These are phyloP conservation scores for Acanthosoma haemorrhoidale DNA, from an alignment of 2,888 invertebrate species.

Conservation along the genomic window DNA sequence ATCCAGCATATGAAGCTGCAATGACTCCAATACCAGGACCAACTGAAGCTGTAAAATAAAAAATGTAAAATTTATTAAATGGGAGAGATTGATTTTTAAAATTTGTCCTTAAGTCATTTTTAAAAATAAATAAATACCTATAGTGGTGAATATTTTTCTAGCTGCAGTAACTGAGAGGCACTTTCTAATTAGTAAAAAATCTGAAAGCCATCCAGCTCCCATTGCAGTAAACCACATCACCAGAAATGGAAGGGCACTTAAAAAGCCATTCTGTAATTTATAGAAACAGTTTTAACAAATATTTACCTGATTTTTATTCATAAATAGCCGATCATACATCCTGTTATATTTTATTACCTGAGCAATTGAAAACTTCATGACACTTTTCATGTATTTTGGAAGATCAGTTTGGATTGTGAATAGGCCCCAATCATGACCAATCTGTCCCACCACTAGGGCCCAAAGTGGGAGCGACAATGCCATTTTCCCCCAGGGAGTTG, in stretches of 20 bases:
- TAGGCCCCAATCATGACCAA: constrained; percentile 63
- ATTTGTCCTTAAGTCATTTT: neutral
- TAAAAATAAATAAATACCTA: constrained; percentile 43
- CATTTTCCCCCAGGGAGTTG: constrained; percentile 67
- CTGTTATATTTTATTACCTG: constrained; percentile 44
- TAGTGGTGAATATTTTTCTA: constrained; percentile 50
- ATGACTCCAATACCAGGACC: constrained; percentile 64
- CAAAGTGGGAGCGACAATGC: constrained; percentile 49
- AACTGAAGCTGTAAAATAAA: constrained; percentile 53
- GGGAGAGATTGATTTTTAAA: neutral
- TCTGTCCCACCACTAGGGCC: constrained; percentile 47
- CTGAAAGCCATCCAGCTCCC: constrained; percentile 61
- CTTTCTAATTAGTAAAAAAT: constrained; percentile 52
- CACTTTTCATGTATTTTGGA: constrained; percentile 64
- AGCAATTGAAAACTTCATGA: constrained; percentile 60
- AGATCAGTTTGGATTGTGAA: constrained; percentile 66
- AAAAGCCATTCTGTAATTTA: constrained; percentile 52
- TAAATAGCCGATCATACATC: neutral
- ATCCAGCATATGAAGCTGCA: constrained; percentile 63
- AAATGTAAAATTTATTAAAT: neutral
- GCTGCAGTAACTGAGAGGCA: constrained; percentile 47
- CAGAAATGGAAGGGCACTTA: constrained; percentile 62
- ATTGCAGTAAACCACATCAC: constrained; percentile 64
- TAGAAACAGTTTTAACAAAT: neutral
- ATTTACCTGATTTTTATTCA: neutral